A percentile compares a stretch with the other conserved stretches of the same genome.
phyloP scores from a whole-genome alignment of 2,888 invertebrate species.

The Epirrita christyi region DNA sequence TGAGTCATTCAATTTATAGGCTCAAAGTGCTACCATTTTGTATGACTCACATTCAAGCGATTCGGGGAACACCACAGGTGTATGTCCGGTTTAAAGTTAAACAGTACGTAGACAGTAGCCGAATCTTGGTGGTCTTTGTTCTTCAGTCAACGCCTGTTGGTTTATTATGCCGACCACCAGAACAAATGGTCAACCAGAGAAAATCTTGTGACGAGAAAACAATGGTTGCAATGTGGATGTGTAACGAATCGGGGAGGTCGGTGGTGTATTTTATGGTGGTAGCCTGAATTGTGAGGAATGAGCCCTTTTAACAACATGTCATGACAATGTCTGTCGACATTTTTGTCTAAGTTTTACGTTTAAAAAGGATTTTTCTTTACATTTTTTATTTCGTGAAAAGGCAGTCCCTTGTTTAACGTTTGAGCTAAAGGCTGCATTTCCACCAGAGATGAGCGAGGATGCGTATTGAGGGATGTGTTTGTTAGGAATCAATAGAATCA shows the following conservation, averaged over 20 bases:
- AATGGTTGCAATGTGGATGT: conserved; percentile 65
- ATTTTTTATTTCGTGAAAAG: too few relatives aligned
- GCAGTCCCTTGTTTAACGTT: too few relatives aligned
- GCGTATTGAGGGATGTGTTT: too few relatives aligned
- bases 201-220: conserved; percentile 75
- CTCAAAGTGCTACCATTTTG: conserved; percentile 21
- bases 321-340: too few relatives aligned
- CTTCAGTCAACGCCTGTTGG: conserved; percentile 64
- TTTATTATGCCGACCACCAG: conserved; percentile 51
- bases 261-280: conserved; percentile 26
- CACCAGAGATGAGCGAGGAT: too few relatives aligned
- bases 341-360: too few relatives aligned
- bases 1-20: conserved; percentile 25
- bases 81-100: conserved; percentile 58
- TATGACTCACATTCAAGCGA: conserved; percentile 47
- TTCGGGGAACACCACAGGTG: conserved; percentile 47
- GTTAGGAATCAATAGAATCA: too few relatives aligned
- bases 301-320: not conserved
- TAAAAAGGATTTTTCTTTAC: too few relatives aligned
- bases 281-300: conserved; percentile 4
- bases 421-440: too few relatives aligned
- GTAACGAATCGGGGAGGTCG: conserved; percentile 60
- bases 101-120: conserved; percentile 54
- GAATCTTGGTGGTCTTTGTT: conserved; percentile 66
- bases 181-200: conserved; percentile 70